Evolutionary conservation across 2,113 vertebrate species (phyloP).

Genomic region (Macrotus californicus): DNA sequence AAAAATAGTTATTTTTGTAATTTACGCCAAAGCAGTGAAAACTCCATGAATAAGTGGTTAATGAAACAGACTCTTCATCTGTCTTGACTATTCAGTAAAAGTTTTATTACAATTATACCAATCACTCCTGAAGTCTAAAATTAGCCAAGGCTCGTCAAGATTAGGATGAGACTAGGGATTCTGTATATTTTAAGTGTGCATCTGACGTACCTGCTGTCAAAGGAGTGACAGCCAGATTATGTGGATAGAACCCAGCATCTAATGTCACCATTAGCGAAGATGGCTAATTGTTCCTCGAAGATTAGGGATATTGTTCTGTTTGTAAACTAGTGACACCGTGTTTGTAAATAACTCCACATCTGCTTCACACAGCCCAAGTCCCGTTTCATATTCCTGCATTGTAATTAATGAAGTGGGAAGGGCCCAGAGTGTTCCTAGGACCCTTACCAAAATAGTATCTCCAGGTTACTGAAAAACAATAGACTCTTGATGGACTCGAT

Average conservation of each 20-base stretch:
- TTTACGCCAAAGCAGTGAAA: conserved; percentile 4
- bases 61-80: background rate
- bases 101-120: background rate
- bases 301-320: background rate
- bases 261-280: background rate
- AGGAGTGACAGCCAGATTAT: background rate
- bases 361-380: background rate
- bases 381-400: background rate
- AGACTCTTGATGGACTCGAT: background rate
- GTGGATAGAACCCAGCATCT: background rate
- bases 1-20: background rate
- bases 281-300: background rate
- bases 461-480: background rate
- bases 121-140: background rate
- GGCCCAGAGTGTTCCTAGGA: background rate
- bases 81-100: background rate
- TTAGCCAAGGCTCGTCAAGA: background rate
- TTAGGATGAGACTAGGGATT: background rate
- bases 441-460: background rate
- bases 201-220: background rate
- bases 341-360: background rate
- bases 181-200: background rate
- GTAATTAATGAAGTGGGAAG: background rate
- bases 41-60: background rate
- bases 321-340: background rate